Percentiles rank a stretch among this genome's conserved stretches.
Conservation (phyloP, 2,888 invertebrate species). For the Lasiommata megera region DNA sequence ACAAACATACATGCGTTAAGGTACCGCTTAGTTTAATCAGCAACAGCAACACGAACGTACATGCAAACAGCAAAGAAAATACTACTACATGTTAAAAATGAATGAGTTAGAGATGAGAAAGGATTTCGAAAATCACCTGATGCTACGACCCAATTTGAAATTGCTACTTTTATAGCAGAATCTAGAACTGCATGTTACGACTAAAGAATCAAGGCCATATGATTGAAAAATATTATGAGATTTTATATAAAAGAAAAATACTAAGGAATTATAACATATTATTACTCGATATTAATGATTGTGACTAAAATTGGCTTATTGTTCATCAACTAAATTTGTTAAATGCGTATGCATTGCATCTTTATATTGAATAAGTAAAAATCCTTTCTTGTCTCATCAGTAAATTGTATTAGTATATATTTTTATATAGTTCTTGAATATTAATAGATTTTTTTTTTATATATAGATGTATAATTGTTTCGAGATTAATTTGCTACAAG, state of each 20-base stretch:
- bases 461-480: background rate
- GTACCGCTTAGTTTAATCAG: constrained; percentile 58
- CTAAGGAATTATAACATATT: too few relatives aligned
- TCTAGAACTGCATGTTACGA: too few relatives aligned
- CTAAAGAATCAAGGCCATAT: too few relatives aligned
- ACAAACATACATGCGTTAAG: constrained; percentile 89
- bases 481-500: background rate
- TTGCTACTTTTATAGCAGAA: too few relatives aligned
- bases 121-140: background rate
- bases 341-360: too few relatives aligned
- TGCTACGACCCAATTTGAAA: background rate
- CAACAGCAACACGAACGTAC: constrained; percentile 32
- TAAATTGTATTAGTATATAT: background rate
- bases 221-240: too few relatives aligned
- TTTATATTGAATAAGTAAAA: background rate
- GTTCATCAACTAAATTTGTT: too few relatives aligned
- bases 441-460: too few relatives aligned
- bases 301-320: too few relatives aligned
- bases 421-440: too few relatives aligned
- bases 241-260: too few relatives aligned
- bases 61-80: constrained; percentile 24
- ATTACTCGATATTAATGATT: too few relatives aligned
- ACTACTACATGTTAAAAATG: constrained; percentile 5
- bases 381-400: constrained; percentile 2
- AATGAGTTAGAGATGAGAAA: constrained; percentile 10